Percentiles rank a stretch among this genome's conserved stretches.
These are phyloP conservation scores for Drosophila villosipedis DNA, from an alignment of 2,888 invertebrate genomes.

Conservation along the genomic window DNA sequence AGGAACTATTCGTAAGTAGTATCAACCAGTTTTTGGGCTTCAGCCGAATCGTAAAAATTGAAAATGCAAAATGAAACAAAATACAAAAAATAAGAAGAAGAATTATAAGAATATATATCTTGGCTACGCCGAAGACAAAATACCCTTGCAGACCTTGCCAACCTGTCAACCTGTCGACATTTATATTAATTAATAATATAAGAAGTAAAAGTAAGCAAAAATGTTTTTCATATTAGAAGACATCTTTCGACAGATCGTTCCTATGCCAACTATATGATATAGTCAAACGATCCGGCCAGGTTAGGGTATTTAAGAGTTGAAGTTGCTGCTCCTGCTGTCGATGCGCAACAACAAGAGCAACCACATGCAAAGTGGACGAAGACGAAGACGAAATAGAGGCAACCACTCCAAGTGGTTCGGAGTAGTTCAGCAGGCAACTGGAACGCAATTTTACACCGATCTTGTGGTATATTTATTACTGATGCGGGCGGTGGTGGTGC, in stretches of 20 bases:
- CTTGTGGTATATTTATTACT: slow-evolving; percentile 54
- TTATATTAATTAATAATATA: not conserved
- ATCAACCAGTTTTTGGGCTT: slow-evolving; percentile 60
- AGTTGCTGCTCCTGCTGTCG: slow-evolving; percentile 17
- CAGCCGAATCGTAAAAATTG: slow-evolving; percentile 46
- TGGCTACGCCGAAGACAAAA: not conserved
- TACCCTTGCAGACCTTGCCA: not conserved
- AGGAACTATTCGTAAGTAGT: slow-evolving; percentile 34
- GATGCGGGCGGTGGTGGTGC: slow-evolving; percentile 29
- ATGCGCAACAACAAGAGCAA: slow-evolving; percentile 8
- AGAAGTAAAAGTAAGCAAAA: not conserved
- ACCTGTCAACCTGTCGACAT: not conserved
- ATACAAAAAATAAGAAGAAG: slow-evolving; percentile 24
- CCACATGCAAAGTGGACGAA: slow-evolving; percentile 32
- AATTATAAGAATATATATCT: not conserved
- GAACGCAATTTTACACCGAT: slow-evolving; percentile 56
- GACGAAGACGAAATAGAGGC: slow-evolving; percentile 3
- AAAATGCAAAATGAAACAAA: slow-evolving; percentile 59
- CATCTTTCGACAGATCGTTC: not conserved
- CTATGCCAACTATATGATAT: not conserved
- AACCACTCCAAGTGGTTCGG: slow-evolving; percentile 43
- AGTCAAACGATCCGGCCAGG: not conserved
- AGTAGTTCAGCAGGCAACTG: slow-evolving; percentile 65
- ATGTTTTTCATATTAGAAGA: not conserved
- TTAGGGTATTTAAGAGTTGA: not conserved